Base-by-base conservation (phyloP, 2,888 invertebrate genomes). In the Steinernema scapterisci region DNA sequence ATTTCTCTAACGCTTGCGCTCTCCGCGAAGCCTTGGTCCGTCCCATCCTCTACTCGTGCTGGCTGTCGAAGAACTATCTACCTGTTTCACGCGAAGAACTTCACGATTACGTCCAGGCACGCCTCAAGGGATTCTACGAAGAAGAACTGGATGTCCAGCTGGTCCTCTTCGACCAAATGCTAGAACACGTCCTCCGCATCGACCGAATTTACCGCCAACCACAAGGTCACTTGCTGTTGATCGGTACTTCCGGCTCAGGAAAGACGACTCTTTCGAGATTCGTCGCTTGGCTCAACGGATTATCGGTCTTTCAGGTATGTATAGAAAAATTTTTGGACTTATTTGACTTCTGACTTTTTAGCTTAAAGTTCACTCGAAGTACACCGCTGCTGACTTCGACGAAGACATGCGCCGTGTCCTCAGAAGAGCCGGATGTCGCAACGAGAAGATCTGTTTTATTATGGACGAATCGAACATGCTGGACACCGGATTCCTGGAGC, bases 241-340 rank as follows among this genome's bases (percentile, higher is more conserved):
- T 99, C 87, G 99, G 99, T 81, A 97, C 97, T 6, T 97, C 97
- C 72, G 99, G 99, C 63, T 95, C 97, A 80, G 99, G 99, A 81
- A 99, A 99, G 90, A 99, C 99, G 0, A 99, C 99, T 11, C 91
- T 99, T 82, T 97, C 97, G 31, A 92, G 99, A 81, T 99, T 99
- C 89, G 99, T 99, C 44, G 99, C 99, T 71, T 99, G 99, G 97
- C 95, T 99, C 94, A 99, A 99, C 89, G 99, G 99, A 7, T 91
- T 99, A 46, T 95, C 94, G 82, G 96, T 99, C 77, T 99, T 97
- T 92, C 97, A 99, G 91, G 97, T 99, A 82, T 96, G 97, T 91
- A 95, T 93, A 83, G 63, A 11, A 25, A 11, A 73, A 7, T 5
- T 25, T 5, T 70, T 3, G 9, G 25, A 23, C 21, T 23, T 54